Conservation (phyloP, 2,113 vertebrate genomes). For the Pterophyllum scalare region DNA sequence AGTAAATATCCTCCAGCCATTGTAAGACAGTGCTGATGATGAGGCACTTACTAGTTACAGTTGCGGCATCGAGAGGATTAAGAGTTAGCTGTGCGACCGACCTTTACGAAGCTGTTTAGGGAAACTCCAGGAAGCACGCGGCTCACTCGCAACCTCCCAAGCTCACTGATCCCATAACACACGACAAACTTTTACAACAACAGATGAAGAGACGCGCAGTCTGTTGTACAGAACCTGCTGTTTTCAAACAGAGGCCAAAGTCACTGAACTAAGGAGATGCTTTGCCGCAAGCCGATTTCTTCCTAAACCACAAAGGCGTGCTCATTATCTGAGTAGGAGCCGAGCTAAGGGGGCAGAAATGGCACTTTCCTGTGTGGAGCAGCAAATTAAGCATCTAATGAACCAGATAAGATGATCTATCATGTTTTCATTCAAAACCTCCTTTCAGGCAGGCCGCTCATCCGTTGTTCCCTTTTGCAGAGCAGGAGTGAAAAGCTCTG, state of each 20-base stretch:
- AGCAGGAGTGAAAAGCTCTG: constrained; percentile 13
- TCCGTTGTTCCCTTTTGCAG: not conserved
- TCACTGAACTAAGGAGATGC: not conserved
- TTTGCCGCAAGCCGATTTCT: not conserved
- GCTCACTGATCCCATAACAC: constrained; percentile 9
- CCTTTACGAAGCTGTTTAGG: not conserved
- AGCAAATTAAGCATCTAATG: constrained; percentile 64
- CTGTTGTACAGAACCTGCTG: not conserved
- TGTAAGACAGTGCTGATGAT: not conserved
- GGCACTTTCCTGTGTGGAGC: not conserved
- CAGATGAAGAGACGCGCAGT: not conserved
- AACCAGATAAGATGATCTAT: constrained; percentile 28
- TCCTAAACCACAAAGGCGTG: not conserved
- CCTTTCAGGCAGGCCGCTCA: constrained; percentile 28
- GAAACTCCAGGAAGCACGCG: constrained; percentile 1
- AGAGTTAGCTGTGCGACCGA: constrained; percentile 3
- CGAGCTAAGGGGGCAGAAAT: not conserved
- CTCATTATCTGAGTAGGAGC: not conserved
- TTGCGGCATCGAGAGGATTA: not conserved
- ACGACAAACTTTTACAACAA: not conserved
- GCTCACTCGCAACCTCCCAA: not conserved
- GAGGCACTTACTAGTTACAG: not conserved
- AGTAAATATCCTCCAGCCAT: not conserved
- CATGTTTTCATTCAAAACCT: constrained; percentile 17
- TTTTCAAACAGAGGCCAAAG: not conserved